Conservation (phyloP, 2,888 invertebrate genomes). For the Cephus sareptanus region DNA sequence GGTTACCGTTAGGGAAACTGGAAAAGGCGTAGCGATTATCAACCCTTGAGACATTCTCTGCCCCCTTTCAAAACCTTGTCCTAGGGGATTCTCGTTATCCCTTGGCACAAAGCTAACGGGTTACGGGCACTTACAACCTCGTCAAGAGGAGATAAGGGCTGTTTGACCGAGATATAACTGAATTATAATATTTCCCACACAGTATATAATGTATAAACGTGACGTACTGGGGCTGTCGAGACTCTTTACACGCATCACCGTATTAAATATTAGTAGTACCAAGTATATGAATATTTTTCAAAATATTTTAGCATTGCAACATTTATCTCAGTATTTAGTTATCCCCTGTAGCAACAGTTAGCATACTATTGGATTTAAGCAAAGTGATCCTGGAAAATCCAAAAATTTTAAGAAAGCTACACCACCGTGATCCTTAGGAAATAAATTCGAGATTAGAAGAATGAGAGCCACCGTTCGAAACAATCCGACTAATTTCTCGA, state of each 20-base stretch:
- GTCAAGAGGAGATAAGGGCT: not conserved
- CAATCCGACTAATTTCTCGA: constrained; percentile 53
- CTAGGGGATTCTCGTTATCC: not conserved
- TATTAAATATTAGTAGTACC: not conserved
- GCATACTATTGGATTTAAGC: not conserved
- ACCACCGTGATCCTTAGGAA: not conserved
- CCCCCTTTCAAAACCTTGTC: not conserved
- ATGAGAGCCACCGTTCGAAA: constrained; percentile 49
- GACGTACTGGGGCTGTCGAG: not conserved
- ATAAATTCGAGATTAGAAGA: constrained; percentile 38
- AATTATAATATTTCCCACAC: not conserved
- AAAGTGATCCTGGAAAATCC: not conserved
- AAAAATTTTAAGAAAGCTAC: not conserved
- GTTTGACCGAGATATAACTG: not conserved
- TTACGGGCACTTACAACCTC: constrained; percentile 1
- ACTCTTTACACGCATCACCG: not conserved
- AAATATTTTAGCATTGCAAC: not conserved
- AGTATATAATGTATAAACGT: not conserved
- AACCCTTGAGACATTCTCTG: constrained; percentile 8
- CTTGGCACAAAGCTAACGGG: not conserved
- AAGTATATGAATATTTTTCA: not conserved
- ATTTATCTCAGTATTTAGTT: not conserved
- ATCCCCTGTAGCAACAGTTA: not conserved
- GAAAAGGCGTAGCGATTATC: constrained; percentile 12
- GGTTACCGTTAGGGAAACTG: not conserved